Evolutionary conservation across 2,797 vertebrate species (phyloP).

Genomic region (Percopsis omiscomaycus): DNA sequence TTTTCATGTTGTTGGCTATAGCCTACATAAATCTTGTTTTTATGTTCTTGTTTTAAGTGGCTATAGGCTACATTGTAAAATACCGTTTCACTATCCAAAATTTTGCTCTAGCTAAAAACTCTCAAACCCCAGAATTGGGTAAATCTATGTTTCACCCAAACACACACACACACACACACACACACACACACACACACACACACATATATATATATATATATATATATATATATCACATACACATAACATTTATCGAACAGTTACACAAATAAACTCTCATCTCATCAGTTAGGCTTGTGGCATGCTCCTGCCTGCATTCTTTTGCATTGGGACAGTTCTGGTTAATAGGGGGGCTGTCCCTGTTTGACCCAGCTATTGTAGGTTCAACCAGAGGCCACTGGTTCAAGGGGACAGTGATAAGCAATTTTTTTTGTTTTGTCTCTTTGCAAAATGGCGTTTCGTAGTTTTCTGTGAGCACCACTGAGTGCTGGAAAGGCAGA

Average conservation of each 20-base stretch:
- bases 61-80: not conserved
- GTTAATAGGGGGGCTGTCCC: conserved; percentile 48
- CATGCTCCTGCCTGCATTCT: conserved; percentile 62
- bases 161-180: conserved; percentile 5
- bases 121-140: too few species aligned
- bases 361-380: conserved; percentile 51
- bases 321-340: conserved; percentile 33
- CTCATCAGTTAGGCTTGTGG: conserved; percentile 55
- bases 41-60: not conserved
- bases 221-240: too few species aligned
- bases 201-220: not conserved
- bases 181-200: conserved; percentile 30
- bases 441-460: conserved; percentile 37
- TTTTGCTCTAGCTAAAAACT: too few species aligned
- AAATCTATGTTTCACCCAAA: not conserved
- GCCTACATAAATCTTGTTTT: too few species aligned
- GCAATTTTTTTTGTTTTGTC: conserved; percentile 55
- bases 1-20: not conserved
- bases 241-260: too few species aligned
- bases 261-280: not conserved
- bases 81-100: too few species aligned
- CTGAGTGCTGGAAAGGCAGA: conserved; percentile 23
- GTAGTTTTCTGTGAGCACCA: conserved; percentile 19
- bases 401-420: conserved; percentile 61
- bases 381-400: conserved; percentile 61